Evolutionary conservation across 2,888 invertebrate species (phyloP).

Genomic region (Sarcophaga variegata): DNA sequence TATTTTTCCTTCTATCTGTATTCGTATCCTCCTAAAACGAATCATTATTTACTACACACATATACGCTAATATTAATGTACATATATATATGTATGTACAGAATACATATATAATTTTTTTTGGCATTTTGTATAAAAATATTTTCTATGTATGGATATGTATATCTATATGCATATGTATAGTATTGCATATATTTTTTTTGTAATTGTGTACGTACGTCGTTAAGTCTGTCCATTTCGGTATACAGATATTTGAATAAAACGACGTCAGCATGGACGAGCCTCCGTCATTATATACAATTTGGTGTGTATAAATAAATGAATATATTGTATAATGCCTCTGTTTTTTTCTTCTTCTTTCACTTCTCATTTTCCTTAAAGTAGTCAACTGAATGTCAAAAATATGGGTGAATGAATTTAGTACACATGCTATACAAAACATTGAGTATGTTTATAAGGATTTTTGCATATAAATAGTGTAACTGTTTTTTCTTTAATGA

Average conservation of each 20-base stretch:
- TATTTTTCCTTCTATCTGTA: not conserved
- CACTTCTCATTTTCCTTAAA: conserved; percentile 16
- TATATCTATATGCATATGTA: not conserved
- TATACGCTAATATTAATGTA: not conserved
- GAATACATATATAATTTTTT: not conserved
- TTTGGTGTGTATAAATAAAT: not conserved
- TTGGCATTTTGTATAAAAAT: not conserved
- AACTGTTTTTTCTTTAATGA: not conserved
- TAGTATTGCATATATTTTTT: not conserved
- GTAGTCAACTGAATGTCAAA: conserved; percentile 56
- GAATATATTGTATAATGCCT: not conserved
- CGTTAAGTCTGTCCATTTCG: too few species aligned
- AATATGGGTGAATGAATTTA: conserved; percentile 60
- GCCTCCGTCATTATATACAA: conserved; percentile 65
- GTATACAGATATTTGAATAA: conserved; percentile 9
- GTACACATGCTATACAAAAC: conserved; percentile 3
- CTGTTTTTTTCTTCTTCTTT: conserved; percentile 4
- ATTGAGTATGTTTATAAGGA: not conserved
- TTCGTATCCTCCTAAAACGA: conserved; percentile 17
- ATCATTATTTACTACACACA: not conserved
- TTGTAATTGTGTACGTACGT: not conserved
- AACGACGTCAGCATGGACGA: conserved; percentile 71
- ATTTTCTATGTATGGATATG: not conserved
- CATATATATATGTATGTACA: not conserved
- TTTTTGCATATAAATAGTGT: not conserved